Base-by-base conservation (phyloP, 2,888 invertebrate genomes). In the Neelides folsomi region DNA sequence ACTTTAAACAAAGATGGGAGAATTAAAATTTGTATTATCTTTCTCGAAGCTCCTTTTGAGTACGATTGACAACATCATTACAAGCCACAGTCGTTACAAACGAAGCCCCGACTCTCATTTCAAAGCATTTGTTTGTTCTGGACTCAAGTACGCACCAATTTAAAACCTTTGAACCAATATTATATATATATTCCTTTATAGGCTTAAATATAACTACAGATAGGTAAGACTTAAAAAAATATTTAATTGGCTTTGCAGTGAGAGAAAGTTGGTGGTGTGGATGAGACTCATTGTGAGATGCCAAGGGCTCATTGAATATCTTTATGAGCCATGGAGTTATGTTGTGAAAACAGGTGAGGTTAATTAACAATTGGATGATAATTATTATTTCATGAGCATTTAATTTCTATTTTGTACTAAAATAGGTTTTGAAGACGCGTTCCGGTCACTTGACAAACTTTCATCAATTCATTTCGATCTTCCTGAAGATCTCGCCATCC, bases 111-210 rank as follows among this genome's bases (percentile, higher is more conserved):
- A 97, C 75, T 87, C 97, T 15, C 94, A 95, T 73, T 95, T 97
- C 68, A 98, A 98, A 72, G 97, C 98, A 1, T 93, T 99, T 69
- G 78, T 99, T 47, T 97, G 94, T 72, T 85, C 92, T 27, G 97
- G 88, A 27, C 75, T 98, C 42, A 99, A 99, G 87, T 88, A 71
- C 78, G 82, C 75, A 48, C 42, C n/a, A n/a, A n/a, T n/a, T n/a
- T n/a, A n/a, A n/a, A n/a, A n/a, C n/a, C n/a, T n/a, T n/a, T n/a
- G n/a, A n/a, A n/a, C n/a, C n/a, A n/a, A n/a, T n/a, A n/a, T n/a
- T n/a, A n/a, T n/a, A n/a, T n/a, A n/a, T n/a, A n/a, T n/a, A n/a
- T n/a, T n/a, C n/a, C n/a, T n/a, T n/a, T n/a, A n/a, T n/a, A n/a
- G n/a, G n/a, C n/a, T n/a, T n/a, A n/a, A n/a, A n/a, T n/a, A n/a